A percentile compares a stretch with the other conserved stretches of the same genome.
Evolutionary conservation across 2,113 vertebrate species (phyloP).

Genomic region (Excalfactoria chinensis): DNA sequence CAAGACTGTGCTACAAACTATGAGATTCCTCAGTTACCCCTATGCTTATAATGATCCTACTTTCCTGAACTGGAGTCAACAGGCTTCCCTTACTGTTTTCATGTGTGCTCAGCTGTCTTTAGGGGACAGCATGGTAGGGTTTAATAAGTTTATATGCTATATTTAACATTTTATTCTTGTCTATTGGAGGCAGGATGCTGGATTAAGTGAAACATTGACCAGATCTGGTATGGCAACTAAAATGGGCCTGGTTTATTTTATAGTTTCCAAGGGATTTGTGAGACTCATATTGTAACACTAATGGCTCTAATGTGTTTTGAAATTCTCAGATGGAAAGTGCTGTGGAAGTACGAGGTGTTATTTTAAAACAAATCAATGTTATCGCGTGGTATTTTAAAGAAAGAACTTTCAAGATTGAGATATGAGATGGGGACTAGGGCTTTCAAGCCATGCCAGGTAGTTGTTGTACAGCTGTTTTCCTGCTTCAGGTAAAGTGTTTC

Average conservation of each 20-base stretch:
- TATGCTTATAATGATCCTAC: not conserved
- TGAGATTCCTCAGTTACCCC: not conserved
- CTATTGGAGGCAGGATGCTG: not conserved
- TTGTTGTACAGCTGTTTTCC: not conserved
- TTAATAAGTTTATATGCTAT: not conserved
- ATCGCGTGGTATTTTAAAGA: not conserved
- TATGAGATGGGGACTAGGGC: not conserved
- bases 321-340: not conserved
- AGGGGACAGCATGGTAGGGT: not conserved
- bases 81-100: not conserved
- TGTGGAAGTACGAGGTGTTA: not conserved
- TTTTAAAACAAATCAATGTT: not conserved
- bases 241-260: not conserved
- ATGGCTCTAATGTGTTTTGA: not conserved
- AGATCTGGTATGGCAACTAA: not conserved
- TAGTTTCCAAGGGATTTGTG: not conserved
- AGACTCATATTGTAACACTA: not conserved
- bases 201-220: constrained; percentile 5
- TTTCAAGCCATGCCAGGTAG: not conserved
- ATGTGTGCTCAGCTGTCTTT: constrained; percentile 19
- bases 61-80: not conserved
- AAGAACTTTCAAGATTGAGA: not conserved
- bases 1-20: not conserved
- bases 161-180: not conserved
- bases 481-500: constrained; percentile 56